phyloP scores from a whole-genome alignment of 2,888 invertebrate species.

The Hoplodrina ambigua region DNA sequence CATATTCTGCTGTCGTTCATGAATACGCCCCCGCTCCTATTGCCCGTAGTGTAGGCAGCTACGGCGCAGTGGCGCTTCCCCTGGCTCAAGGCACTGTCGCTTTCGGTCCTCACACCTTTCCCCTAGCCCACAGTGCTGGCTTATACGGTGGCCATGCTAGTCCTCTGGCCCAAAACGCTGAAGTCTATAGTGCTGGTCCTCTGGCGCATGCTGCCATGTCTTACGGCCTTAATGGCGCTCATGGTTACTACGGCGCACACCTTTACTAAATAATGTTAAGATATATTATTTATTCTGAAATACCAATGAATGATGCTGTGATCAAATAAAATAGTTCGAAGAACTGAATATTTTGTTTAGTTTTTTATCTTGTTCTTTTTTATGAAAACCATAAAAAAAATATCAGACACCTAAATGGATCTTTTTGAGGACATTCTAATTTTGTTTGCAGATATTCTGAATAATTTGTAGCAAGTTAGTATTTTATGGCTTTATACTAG shows the following conservation, averaged over 20 bases:
- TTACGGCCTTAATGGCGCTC: conserved; percentile 52
- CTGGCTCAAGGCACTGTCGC: conserved; percentile 18
- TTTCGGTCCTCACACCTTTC: conserved; percentile 35
- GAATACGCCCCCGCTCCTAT: conserved; percentile 67
- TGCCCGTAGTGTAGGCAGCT: conserved; percentile 53
- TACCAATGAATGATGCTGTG: conserved; percentile 72
- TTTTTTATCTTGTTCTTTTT: not conserved
- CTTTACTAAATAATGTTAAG: conserved; percentile 67
- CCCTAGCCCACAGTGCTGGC: conserved; percentile 25
- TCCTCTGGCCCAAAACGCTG: conserved; percentile 42
- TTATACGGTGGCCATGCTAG: conserved; percentile 26
- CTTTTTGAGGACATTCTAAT: too few relatives aligned
- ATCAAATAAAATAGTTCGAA: conserved; percentile 62
- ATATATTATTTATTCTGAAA: conserved; percentile 66
- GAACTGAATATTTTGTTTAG: conserved; percentile 12
- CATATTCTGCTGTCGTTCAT: conserved; percentile 51
- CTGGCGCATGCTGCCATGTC: conserved; percentile 8
- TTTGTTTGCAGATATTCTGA: too few relatives aligned
- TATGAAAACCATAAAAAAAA: not conserved
- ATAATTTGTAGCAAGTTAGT: too few relatives aligned
- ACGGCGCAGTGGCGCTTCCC: conserved; percentile 61
- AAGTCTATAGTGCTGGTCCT: conserved; percentile 44
- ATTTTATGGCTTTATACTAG: too few relatives aligned
- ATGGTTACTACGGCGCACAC: conserved; percentile 53
- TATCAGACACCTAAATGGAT: too few relatives aligned